phyloP scores from a whole-genome alignment of 2,113 vertebrate genomes.

The Sterna hirundo region DNA sequence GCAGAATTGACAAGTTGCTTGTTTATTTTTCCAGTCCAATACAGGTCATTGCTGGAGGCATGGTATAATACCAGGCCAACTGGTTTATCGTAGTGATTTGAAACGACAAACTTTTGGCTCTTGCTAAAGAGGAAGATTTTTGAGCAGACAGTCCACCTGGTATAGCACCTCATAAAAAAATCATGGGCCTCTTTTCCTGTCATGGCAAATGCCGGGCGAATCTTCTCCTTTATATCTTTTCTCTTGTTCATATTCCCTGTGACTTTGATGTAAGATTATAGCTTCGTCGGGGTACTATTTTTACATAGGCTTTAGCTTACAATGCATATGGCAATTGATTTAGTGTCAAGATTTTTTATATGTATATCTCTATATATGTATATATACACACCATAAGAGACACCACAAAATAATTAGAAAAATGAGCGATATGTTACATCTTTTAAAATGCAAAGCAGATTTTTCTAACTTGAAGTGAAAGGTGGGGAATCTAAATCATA shows the following conservation, averaged over 20 bases:
- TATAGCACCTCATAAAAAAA: background rate
- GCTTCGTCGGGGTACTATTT: background rate
- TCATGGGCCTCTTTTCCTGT: background rate
- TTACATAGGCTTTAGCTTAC: background rate
- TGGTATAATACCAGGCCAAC: background rate
- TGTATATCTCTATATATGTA: background rate
- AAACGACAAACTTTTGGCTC: background rate
- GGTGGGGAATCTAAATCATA: background rate
- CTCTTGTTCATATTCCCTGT: background rate
- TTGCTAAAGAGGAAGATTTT: background rate
- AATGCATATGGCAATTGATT: background rate
- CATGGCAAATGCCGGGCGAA: background rate
- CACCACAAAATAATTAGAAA: background rate
- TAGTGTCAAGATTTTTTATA: background rate
- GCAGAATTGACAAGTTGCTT: background rate
- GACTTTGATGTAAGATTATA: background rate
- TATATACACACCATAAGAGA: background rate
- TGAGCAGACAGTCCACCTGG: background rate
- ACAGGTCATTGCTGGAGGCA: background rate
- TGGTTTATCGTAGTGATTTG: background rate
- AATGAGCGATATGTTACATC: background rate
- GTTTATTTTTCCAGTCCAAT: background rate
- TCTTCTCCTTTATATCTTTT: background rate
- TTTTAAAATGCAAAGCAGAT: background rate
- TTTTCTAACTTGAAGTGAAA: slow-evolving; percentile 58